Evolutionary conservation across 2,797 vertebrate species (phyloP).

Genomic region (Spizella passerina): DNA sequence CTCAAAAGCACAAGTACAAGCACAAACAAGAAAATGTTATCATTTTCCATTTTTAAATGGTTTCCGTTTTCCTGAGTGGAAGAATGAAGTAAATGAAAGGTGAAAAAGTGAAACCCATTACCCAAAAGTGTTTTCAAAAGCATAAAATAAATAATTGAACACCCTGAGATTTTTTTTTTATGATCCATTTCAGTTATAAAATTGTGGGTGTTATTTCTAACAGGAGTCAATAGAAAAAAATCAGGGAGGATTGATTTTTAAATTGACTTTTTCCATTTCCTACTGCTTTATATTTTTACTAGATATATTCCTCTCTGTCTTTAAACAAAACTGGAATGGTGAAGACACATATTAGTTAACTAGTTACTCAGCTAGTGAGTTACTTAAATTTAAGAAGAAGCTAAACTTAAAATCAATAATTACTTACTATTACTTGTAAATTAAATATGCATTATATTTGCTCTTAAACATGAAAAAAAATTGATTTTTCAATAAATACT

Average conservation of each 20-base stretch:
- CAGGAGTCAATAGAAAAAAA: background rate
- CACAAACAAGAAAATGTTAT: background rate
- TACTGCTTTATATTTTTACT: background rate
- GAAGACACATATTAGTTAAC: background rate
- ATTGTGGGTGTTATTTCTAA: background rate
- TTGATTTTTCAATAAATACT: background rate
- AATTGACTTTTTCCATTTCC: conserved; percentile 31
- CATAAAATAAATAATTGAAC: conserved; percentile 45
- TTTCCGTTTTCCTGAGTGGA: background rate
- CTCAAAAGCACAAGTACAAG: background rate
- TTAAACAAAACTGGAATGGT: background rate
- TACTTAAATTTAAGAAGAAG: background rate
- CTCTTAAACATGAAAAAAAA: background rate
- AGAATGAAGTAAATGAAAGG: background rate
- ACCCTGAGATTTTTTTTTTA: background rate
- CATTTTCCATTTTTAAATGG: background rate
- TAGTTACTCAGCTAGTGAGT: background rate
- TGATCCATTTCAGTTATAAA: conserved; percentile 7
- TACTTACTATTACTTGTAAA: background rate
- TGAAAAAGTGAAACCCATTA: conserved; percentile 4
- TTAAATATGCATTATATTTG: background rate
- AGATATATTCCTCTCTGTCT: background rate
- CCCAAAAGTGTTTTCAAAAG: background rate
- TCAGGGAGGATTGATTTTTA: conserved; percentile 21
- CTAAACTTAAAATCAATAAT: background rate